Conservation (phyloP, 2,888 invertebrate species). For the Amiota minor region DNA sequence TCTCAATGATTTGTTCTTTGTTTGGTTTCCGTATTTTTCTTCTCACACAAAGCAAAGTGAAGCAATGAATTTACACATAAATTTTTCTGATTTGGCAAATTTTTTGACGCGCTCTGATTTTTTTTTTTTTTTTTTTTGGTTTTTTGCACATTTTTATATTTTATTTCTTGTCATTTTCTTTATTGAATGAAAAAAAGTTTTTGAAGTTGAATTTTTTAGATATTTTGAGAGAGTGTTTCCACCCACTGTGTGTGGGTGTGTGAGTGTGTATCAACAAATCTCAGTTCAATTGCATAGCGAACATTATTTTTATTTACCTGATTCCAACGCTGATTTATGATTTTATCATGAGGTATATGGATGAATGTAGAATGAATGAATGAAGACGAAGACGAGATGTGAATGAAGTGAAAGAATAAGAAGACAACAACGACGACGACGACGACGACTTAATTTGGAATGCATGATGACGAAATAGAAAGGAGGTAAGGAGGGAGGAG, state of each 20-base stretch:
- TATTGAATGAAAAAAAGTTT: neutral
- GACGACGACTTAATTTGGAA: no score
- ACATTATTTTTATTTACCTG: constrained; percentile 67
- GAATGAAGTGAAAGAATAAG: neutral
- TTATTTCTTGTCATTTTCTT: neutral
- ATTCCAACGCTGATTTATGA: constrained; percentile 66
- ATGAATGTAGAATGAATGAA: constrained; percentile 10
- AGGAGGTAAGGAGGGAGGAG: no score
- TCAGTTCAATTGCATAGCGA: constrained; percentile 62
- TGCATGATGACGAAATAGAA: no score
- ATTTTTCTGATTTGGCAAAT: constrained; percentile 15
- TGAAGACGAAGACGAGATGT: constrained; percentile 30
- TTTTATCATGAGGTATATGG: constrained; percentile 52
- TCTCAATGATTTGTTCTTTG: neutral
- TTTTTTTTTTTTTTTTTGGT: no score
- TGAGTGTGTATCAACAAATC: constrained; percentile 31
- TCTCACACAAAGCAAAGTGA: neutral
- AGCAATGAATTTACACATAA: constrained; percentile 28
- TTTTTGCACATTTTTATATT: no score
- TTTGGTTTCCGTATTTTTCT: neutral
- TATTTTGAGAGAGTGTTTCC: neutral
- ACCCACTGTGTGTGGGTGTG: no score
- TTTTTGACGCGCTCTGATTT: neutral
- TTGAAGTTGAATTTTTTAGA: neutral
- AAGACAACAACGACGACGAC: no score